phyloP scores from a whole-genome alignment of 1,140 invertebrate species.

The Ericerus pela region DNA sequence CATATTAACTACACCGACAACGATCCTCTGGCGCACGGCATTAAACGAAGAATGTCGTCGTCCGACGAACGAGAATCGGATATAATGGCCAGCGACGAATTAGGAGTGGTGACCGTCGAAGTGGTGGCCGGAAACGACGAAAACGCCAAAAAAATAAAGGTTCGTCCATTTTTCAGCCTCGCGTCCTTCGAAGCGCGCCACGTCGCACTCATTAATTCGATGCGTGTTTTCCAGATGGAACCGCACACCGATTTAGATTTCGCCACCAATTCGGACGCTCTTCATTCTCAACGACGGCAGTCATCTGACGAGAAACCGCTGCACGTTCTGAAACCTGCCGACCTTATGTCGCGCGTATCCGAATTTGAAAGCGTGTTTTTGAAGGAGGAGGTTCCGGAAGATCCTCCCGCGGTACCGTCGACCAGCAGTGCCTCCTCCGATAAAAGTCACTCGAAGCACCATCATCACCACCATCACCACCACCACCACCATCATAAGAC shows the following conservation, averaged over 20 bases:
- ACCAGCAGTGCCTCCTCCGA: neutral
- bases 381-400: neutral
- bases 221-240: neutral
- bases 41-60: neutral
- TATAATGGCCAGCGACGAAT: neutral
- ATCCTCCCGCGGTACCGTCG: neutral
- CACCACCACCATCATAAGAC: neutral
- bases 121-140: neutral
- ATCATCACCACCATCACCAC: conserved; percentile 4
- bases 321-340: neutral
- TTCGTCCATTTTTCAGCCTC: neutral
- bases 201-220: neutral
- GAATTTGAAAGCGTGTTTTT: neutral
- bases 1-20: neutral
- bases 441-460: neutral
- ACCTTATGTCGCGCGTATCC: neutral
- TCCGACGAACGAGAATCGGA: conserved; percentile 5
- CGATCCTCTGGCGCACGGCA: neutral
- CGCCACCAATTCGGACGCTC: neutral
- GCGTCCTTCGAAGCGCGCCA: neutral
- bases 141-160: neutral
- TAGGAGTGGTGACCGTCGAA: neutral
- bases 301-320: neutral
- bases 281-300: no score
- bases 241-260: neutral